These are phyloP conservation scores for Castor canadensis DNA, from an alignment of 2,113 vertebrate genomes.

Conservation along the genomic window DNA sequence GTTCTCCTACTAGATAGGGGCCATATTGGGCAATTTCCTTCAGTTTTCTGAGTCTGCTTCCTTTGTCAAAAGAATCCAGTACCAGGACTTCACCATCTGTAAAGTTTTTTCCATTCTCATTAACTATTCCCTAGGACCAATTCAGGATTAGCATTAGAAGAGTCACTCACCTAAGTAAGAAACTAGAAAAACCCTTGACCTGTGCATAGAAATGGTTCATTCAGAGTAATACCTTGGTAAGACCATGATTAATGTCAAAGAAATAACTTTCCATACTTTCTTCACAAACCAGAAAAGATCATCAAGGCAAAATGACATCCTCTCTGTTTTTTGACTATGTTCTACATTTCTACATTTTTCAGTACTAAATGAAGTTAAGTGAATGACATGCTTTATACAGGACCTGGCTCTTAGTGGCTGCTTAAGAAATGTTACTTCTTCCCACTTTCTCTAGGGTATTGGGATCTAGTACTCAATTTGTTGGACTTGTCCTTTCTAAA, in stretches of 20 bases:
- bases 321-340: neutral
- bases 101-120: neutral
- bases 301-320: neutral
- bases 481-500: neutral
- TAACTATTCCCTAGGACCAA: neutral
- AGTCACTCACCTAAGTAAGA: neutral
- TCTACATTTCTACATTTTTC: neutral
- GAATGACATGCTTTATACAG: neutral
- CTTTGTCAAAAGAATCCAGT: neutral
- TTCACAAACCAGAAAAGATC: constrained; percentile 25
- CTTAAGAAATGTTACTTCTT: neutral
- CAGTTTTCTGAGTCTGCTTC: neutral
- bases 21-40: neutral
- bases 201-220: neutral
- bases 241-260: neutral
- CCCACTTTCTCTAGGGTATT: neutral
- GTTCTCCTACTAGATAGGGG: neutral
- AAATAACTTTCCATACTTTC: neutral
- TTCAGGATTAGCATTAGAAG: neutral
- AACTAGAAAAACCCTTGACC: neutral
- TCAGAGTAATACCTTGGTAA: neutral
- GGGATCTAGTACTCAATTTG: neutral
- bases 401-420: neutral
- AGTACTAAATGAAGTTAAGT: constrained; percentile 14
- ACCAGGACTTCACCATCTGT: neutral